Percentiles rank a stretch among this genome's conserved stretches.
Conservation (phyloP, 1,140 invertebrate species). For the Lordiphosa collinella region DNA sequence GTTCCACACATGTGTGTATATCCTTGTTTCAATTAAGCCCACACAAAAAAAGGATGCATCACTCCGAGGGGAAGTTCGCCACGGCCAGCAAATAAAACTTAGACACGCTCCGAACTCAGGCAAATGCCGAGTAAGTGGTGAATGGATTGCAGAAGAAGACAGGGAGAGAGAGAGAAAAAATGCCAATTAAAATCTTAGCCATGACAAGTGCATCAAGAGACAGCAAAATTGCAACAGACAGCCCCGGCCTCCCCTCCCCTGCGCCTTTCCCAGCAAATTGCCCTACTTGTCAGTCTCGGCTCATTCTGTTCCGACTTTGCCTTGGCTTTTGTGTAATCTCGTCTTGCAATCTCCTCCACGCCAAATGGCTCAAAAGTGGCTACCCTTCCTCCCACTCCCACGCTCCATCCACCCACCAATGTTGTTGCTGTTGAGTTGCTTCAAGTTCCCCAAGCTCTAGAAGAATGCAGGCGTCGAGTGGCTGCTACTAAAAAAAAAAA, state of each 20-base stretch:
- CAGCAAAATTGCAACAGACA: constrained; percentile 14
- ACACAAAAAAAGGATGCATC: no score
- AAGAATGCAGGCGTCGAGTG: constrained; percentile 68
- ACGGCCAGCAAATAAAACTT: constrained; percentile 76
- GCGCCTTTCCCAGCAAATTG: constrained; percentile 33
- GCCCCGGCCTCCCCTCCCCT: neutral
- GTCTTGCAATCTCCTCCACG: constrained; percentile 55
- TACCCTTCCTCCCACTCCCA: neutral
- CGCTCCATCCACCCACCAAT: constrained; percentile 6
- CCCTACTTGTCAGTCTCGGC: constrained; percentile 61
- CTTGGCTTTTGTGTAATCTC: constrained; percentile 58
- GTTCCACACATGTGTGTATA: constrained; percentile 43
- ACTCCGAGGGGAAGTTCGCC: constrained; percentile 35
- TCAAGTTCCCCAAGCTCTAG: constrained; percentile 24
- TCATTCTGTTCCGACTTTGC: constrained; percentile 11
- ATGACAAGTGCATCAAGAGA: constrained; percentile 59
- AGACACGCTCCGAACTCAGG: constrained; percentile 46
- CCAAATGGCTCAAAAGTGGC: constrained; percentile 71
- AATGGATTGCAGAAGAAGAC: neutral
- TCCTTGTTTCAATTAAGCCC: constrained; percentile 62
- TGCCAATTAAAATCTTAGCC: constrained; percentile 76
- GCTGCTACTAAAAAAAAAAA: constrained; percentile 29
- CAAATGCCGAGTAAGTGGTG: neutral
- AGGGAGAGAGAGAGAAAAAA: constrained; percentile 37
- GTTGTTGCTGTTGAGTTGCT: constrained; percentile 22